Conservation (phyloP, 2,113 vertebrate species). For the Oenanthe oenanthe region DNA sequence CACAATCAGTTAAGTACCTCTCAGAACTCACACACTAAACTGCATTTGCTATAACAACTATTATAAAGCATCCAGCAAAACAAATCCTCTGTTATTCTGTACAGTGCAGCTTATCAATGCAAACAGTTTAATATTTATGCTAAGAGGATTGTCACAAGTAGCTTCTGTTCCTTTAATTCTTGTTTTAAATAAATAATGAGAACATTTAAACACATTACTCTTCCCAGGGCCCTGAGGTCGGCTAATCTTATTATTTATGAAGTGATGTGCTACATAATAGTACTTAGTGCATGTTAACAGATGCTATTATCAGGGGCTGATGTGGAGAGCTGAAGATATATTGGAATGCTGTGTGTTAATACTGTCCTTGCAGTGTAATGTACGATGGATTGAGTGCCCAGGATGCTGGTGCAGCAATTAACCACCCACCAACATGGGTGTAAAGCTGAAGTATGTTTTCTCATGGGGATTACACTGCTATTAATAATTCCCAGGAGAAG, state of each 20-base stretch:
- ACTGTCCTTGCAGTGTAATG: conserved; percentile 86
- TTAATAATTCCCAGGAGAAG: conserved; percentile 82
- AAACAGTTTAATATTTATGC: conserved; percentile 87
- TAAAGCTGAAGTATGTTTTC: conserved; percentile 85
- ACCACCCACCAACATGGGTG: conserved; percentile 84
- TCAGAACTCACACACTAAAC: conserved; percentile 22
- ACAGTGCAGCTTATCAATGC: conserved; percentile 73
- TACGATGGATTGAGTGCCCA: conserved; percentile 85
- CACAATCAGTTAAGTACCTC: conserved; percentile 57
- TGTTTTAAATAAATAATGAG: conserved; percentile 99
- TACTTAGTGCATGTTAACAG: conserved; percentile 99
- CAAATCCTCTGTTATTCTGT: conserved; percentile 58
- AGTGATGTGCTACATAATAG: conserved; percentile 99
- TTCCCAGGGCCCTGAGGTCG: conserved; percentile 92
- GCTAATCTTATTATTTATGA: conserved; percentile 99
- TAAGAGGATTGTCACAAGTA: conserved; percentile 87
- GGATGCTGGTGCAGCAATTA: conserved; percentile 89
- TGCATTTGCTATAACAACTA: conserved; percentile 46
- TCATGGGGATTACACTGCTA: conserved; percentile 62
- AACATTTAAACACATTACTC: conserved; percentile 98
- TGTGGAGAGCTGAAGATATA: conserved; percentile 94
- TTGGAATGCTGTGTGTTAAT: conserved; percentile 92
- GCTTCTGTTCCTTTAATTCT: conserved; percentile 96
- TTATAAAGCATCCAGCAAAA: conserved; percentile 50
- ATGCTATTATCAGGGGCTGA: conserved; percentile 98